Evolutionary conservation across 2,113 vertebrate species (phyloP).

Genomic region (Panurus biarmicus): DNA sequence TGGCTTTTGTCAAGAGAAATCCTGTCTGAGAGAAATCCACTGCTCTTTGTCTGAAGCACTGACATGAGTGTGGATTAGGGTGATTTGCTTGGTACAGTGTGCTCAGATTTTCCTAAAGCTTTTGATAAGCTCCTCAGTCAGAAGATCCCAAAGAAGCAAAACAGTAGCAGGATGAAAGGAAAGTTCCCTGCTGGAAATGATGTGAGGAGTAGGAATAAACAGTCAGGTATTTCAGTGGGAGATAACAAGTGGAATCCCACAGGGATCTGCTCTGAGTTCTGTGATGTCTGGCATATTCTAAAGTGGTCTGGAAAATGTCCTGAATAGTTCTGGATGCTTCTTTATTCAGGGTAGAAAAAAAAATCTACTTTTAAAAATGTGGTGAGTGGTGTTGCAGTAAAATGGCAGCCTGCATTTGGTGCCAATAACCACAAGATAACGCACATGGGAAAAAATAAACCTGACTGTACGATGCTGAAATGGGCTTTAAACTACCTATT

Average conservation of each 20-base stretch:
- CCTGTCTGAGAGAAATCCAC: neutral
- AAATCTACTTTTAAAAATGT: neutral
- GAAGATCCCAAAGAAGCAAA: neutral
- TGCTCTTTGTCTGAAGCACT: neutral
- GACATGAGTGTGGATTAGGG: neutral
- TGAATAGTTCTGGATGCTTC: neutral
- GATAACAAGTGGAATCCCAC: neutral
- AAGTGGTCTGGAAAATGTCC: neutral
- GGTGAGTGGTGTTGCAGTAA: neutral
- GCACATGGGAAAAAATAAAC: neutral
- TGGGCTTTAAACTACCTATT: neutral
- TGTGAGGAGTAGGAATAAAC: neutral
- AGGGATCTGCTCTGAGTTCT: neutral
- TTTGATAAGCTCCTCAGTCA: neutral
- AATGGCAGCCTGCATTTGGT: neutral
- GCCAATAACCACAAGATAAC: neutral
- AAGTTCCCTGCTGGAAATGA: neutral
- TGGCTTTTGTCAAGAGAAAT: neutral
- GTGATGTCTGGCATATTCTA: neutral
- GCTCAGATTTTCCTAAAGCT: constrained; percentile 19
- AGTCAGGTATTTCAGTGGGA: neutral
- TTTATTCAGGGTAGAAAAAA: neutral
- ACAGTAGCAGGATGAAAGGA: neutral
- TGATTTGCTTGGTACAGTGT: neutral
- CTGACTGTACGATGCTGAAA: neutral